Evolutionary conservation across 2,888 invertebrate genomes (phyloP), one percentile per base, ranked within the genome.

Genomic region (Hydropsyche betteni): DNA sequence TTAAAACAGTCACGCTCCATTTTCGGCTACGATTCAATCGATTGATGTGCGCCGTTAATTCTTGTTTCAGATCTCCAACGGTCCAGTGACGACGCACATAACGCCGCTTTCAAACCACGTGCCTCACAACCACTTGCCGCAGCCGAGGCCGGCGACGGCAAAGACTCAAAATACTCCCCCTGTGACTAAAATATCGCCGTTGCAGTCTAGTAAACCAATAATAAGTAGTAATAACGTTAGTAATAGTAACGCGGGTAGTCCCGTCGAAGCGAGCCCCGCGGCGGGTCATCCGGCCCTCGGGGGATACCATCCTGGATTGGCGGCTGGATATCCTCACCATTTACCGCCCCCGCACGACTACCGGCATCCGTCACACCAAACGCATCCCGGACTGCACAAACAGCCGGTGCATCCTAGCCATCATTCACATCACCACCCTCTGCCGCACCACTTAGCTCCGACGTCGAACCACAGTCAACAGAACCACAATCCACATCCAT

Each of bases 251-350:
- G 80, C 79, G 79, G 80, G 77, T 79, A 80, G 75, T 82, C 83
- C 86, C 79, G 86, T 87, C 81, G 87, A 87, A 82, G 88, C 88
- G 81, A 86, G 88, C 70, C 81, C 82, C 77, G 80, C 81, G 44
- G 76, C 82, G 83, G 81, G 82, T 75, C 80, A 79, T 70, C 85
- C 86, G 78, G 86, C 86, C 78, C 83, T 87, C 80, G 86, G 86
- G 73, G 87, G 87, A 82, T 87, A 86, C 83, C 84, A 86, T 69
- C 87, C 86, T 86, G 81, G 90, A 90, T 82, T 89, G 89, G 81
- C 89, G 89, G 83, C 90, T 86, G 82, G 85, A n/a, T 55, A 75
- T 5, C 74, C 75, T 36, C 81, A 50, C 80, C 81, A 55, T 80
- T 44, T 58, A 6, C 58, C 64, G 44, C 83, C 84, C 74, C 85